These are phyloP conservation scores for Callinectes sapidus DNA, from an alignment of 2,888 invertebrate genomes.

Conservation along the genomic window DNA sequence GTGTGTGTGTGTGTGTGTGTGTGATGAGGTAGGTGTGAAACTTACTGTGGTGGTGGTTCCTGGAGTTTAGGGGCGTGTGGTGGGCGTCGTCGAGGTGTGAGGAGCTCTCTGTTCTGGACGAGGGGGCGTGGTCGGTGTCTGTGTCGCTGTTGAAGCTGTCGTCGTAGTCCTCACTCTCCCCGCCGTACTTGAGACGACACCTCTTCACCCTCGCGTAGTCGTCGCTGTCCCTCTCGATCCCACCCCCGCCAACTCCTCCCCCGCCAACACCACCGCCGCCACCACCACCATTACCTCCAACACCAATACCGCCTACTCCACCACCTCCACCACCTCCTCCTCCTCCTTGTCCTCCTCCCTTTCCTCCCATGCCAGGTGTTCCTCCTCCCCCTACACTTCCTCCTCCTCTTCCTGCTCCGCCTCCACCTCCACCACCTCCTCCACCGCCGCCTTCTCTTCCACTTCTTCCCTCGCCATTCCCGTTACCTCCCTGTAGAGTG, in stretches of 20 bases:
- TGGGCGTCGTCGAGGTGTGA: constrained; percentile 69
- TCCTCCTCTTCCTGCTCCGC: neutral
- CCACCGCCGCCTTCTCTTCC: neutral
- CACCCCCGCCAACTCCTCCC: constrained; percentile 27
- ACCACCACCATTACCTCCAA: constrained; percentile 29
- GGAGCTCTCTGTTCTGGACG: constrained; percentile 71
- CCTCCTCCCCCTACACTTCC: neutral
- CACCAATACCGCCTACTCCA: neutral
- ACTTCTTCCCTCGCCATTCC: constrained; percentile 39
- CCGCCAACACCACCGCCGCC: constrained; percentile 29
- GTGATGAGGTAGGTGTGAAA: constrained; percentile 49
- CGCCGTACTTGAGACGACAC: constrained; percentile 62
- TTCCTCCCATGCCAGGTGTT: neutral
- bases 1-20: constrained; percentile 49
- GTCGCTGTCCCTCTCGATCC: constrained; percentile 44
- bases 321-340: neutral
- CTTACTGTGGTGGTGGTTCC: constrained; percentile 72
- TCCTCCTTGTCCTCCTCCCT: neutral
- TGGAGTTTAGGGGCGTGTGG: constrained; percentile 49
- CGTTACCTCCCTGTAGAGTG: constrained; percentile 27
- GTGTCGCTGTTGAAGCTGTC: constrained; percentile 69
- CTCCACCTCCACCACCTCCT: neutral
- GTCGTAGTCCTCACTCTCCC: constrained; percentile 67
- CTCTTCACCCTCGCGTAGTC: constrained; percentile 66
- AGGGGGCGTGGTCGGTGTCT: constrained; percentile 69